Percentiles rank a stretch among this genome's conserved stretches.
These are phyloP conservation scores for Isotomurus palustris DNA, from an alignment of 2,888 invertebrate genomes.

Conservation along the genomic window DNA sequence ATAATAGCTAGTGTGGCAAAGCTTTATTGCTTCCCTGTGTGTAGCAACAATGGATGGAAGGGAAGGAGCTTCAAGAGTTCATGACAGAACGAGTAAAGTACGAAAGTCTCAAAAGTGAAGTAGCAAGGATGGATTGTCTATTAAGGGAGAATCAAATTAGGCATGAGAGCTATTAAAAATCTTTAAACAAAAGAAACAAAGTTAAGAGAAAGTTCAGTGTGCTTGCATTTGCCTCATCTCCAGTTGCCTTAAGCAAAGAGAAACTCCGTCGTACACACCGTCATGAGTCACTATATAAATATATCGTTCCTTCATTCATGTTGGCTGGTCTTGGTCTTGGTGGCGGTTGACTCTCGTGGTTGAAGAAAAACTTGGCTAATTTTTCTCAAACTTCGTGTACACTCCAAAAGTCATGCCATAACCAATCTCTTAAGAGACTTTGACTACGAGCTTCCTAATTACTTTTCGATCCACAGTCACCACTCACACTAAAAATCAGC, in stretches of 20 bases:
- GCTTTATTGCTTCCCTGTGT: too few species aligned
- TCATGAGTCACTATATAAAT: too few species aligned
- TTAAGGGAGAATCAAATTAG: constrained; percentile 9
- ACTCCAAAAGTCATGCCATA: too few species aligned
- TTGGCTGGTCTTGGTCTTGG: too few species aligned
- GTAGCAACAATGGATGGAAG: neutral
- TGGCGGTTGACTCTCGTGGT: too few species aligned
- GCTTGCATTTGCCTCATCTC: too few species aligned
- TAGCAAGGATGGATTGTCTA: neutral
- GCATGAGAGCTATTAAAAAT: constrained; percentile 11
- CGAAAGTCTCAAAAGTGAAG: neutral
- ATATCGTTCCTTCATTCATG: too few species aligned
- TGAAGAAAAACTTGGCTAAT: constrained; percentile 23
- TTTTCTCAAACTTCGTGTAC: constrained; percentile 14
- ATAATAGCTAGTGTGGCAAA: too few species aligned
- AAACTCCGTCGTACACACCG: too few species aligned
- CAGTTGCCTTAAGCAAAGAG: too few species aligned
- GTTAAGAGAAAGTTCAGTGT: neutral
- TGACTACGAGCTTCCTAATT: constrained; percentile 15
- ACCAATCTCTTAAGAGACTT: neutral
- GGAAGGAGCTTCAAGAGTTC: neutral
- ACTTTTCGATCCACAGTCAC: constrained; percentile 18
- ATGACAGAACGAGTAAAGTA: neutral
- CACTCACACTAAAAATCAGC: too few species aligned
- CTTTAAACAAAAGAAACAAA: constrained; percentile 12